Evolutionary conservation across 2,113 vertebrate genomes (phyloP).

Genomic region (Tragelaphus scriptus): DNA sequence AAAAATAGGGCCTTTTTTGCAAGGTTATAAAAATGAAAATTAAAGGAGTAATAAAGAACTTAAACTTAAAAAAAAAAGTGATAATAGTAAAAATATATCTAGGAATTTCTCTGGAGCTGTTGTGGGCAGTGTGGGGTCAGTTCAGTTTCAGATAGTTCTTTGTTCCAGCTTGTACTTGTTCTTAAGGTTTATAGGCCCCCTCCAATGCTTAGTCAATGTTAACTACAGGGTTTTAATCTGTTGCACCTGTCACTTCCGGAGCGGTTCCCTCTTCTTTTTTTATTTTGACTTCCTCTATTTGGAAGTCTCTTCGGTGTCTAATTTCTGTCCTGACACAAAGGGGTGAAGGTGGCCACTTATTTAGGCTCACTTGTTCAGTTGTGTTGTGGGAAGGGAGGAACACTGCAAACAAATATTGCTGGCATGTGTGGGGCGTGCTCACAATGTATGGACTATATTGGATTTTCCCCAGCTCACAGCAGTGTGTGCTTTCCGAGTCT

Average conservation of each 20-base stretch:
- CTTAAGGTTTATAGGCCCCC: background rate
- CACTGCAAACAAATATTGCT: background rate
- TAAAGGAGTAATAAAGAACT: background rate
- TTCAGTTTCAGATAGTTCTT: background rate
- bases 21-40: background rate
- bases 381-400: background rate
- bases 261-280: background rate
- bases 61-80: background rate
- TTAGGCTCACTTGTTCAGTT: background rate
- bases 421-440: background rate
- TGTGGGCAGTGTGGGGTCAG: background rate
- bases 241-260: background rate
- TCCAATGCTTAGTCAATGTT: background rate
- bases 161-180: background rate
- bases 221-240: background rate
- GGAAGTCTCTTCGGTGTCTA: background rate
- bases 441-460: background rate
- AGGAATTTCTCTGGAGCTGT: background rate
- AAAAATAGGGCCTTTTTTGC: background rate
- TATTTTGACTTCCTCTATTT: background rate
- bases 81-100: background rate
- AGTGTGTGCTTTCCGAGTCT: accelerated
- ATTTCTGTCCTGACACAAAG: background rate
- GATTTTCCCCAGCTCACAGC: background rate
- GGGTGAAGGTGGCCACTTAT: background rate